Conservation (phyloP, 1,140 invertebrate species). For the Teleopsis dalmanni region DNA sequence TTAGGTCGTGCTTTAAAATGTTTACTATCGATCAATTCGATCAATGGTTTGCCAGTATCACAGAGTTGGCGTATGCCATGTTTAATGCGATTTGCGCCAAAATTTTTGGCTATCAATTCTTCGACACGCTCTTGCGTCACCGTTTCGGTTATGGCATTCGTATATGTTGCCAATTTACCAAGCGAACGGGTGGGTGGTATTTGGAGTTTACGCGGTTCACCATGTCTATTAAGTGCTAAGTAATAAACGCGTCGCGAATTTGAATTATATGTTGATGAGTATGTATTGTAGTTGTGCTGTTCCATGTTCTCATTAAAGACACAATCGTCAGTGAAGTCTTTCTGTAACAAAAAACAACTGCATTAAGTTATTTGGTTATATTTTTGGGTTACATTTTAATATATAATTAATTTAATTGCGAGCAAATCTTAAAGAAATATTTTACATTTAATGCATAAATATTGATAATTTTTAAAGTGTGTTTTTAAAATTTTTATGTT, state of each 20-base stretch:
- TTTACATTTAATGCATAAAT: too few species aligned
- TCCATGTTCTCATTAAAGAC: conserved; percentile 79
- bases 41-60: conserved; percentile 43
- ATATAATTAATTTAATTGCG: too few species aligned
- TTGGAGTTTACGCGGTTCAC: conserved; percentile 61
- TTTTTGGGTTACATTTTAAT: too few species aligned
- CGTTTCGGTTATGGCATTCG: conserved; percentile 58
- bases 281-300: conserved; percentile 77
- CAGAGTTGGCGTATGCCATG: conserved; percentile 44
- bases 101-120: conserved; percentile 43
- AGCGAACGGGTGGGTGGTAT: conserved; percentile 57
- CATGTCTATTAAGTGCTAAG: conserved; percentile 64
- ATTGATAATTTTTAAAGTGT: too few species aligned
- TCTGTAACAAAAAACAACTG: conserved; percentile 59
- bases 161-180: conserved; percentile 64
- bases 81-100: conserved; percentile 42
- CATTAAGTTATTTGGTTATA: conserved; percentile 37
- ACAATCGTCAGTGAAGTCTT: conserved; percentile 71
- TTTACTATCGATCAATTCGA: conserved; percentile 32
- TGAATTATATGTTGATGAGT: conserved; percentile 68
- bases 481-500: too few species aligned
- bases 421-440: too few species aligned
- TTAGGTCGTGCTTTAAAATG: conserved; percentile 31
- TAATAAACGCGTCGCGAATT: conserved; percentile 62
- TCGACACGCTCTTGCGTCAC: conserved; percentile 51